Evolutionary conservation across 2,797 vertebrate species (phyloP), one percentile per base, ranked within the genome.

Genomic region (Vultur gryphus): DNA sequence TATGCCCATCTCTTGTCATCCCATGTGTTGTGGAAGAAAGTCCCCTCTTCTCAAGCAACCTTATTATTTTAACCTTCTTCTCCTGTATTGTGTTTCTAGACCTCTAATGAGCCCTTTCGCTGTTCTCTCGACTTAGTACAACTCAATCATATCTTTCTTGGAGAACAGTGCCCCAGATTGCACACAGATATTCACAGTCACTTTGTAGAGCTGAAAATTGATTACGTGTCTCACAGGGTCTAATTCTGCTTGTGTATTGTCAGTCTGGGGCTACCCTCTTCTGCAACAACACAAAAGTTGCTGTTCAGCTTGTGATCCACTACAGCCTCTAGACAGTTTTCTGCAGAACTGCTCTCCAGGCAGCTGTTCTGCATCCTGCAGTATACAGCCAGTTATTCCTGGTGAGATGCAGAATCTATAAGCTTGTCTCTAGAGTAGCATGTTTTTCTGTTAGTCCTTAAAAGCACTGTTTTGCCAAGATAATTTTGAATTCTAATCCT

Each of bases 401-500:
- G 7, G 1, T 57, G 78, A 83, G 44, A 39, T 67, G 44, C 65
- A 43, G 71, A 64, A 75, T 48, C 59, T 71, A 8, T 31, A 80
- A 80, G 64, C 48, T 80, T 49, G 26, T 52, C 87, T 75, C 61
- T 33, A 87, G 62, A 91, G 35, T 9, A 52, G 37, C 24, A 33
- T 13, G 35, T 28, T 83, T 95, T 77, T 61, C 64, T 49, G 52
- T 39, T 71, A 94, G 78, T 87, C 67, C 67, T 94, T 83, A 96
- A 92, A 94, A 92, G 71, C 21, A 49, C 7, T 25, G 25, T 16
- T 65, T 90, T 96, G 90, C 82, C 94, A 96, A 94, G 55, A 91
- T 83, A 0, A 94, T 96, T 96, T 83, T 93, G 84, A 92, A 95
- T 96, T 94, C 92, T 91, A 87, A 85, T 94, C 84, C 51, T 92